Base-by-base conservation (phyloP, 2,113 vertebrate species). In the Catagonus wagneri region DNA sequence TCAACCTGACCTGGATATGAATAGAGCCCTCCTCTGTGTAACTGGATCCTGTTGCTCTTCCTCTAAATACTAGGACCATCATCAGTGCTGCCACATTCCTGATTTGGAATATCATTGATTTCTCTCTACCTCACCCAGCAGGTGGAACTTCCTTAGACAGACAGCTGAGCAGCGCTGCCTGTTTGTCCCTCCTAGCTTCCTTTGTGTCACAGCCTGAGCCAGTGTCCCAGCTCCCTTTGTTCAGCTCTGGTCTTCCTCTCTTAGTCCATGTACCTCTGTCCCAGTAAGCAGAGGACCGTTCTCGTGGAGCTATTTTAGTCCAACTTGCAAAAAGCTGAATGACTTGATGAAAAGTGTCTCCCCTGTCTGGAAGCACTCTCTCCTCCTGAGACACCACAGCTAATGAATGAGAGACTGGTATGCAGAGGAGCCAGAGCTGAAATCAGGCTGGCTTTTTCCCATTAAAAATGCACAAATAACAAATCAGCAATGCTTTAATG, bases 391-490 rank as follows among this genome's bases (percentile, higher is more conserved):
- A 80, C 2, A 54, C 65, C 23, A n/a, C 25, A 97, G 94, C 71
- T 94, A 89, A 92, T 32, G 83, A 91, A 96, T 89, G 80, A 0
- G 1, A 8, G 61, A 2, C 60, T 89, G 92, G 39, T 80, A 63
- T 94, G 94, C 14, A n/a, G 92, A 84, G 54, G 50, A 84, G 63
- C 22, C 32, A 86, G 58, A 92, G 61, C 56, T 54, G 94, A 97
- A 98, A 93, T 71, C 34, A 81, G 68, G 71, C 89, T 29, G 5
- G 68, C 72, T 85, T 95, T 96, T 96, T 60, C 60, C 22, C 39
- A 7, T 98, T 97, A 83, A 96, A 90, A 93, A 96, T 96, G 83
- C 97, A 96, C 14, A 34, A 89, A 94, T 27, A 96, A 95, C 75
- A 96, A 97, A 88, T 72, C 90, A 97, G 97, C 79, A 84, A 95